Conservation (phyloP, 1,140 invertebrate species). For the Bombus sylvicola region DNA sequence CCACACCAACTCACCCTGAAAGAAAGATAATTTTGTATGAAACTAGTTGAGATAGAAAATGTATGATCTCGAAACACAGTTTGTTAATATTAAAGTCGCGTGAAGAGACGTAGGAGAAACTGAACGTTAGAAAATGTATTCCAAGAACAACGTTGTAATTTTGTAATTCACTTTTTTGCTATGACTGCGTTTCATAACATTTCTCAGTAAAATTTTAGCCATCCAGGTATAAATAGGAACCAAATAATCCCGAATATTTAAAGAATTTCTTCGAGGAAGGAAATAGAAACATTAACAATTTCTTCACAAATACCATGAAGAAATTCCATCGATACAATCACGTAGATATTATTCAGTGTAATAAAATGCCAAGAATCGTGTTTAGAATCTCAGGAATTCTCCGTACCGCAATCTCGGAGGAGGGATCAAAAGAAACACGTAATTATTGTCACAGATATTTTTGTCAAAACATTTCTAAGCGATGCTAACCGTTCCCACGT, state of each 20-base stretch:
- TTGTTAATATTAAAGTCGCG: neutral
- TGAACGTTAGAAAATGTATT: no score
- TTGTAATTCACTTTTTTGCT: no score
- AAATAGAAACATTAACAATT: neutral
- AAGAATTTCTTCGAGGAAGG: neutral
- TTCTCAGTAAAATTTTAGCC: no score
- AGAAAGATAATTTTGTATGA: slow-evolving; percentile 19
- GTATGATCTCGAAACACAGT: no score
- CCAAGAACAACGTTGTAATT: no score
- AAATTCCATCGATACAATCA: neutral
- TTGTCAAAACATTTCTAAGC: neutral
- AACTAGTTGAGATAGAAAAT: neutral
- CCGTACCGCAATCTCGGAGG: neutral
- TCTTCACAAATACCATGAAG: neutral
- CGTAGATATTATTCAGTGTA: neutral
- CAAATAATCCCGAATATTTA: neutral
- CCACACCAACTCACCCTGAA: slow-evolving; percentile 93
- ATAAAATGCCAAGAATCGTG: neutral
- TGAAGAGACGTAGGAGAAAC: neutral
- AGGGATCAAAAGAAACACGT: neutral
- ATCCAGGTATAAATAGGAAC: neutral
- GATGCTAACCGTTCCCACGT: slow-evolving; percentile 58
- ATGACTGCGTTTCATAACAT: no score
- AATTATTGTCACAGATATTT: no score
- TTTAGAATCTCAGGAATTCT: neutral